Conservation (phyloP, 2,113 vertebrate genomes). For the Podarcis cretensis region DNA sequence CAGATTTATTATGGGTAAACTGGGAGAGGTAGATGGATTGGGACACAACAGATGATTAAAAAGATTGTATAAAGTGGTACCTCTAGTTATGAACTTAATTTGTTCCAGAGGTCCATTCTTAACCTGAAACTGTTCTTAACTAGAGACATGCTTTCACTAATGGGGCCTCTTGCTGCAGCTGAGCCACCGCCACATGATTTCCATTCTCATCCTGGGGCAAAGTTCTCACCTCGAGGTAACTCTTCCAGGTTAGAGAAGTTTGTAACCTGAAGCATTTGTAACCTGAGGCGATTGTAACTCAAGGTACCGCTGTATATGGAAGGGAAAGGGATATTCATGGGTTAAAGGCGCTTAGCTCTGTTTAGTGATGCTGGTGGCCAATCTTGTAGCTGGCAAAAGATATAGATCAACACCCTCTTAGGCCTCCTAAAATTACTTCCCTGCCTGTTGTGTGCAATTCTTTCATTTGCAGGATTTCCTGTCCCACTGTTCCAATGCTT, state of each 20-base stretch:
- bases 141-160: too few relatives aligned
- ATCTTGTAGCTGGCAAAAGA: not conserved
- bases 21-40: not conserved
- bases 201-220: too few relatives aligned
- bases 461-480: not conserved
- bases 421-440: not conserved
- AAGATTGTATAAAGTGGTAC: too few relatives aligned
- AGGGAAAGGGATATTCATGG: not conserved
- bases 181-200: too few relatives aligned
- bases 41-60: not conserved
- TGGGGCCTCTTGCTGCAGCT: too few relatives aligned
- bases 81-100: too few relatives aligned
- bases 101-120: too few relatives aligned
- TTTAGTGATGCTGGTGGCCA: not conserved
- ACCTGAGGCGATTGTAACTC: too few relatives aligned
- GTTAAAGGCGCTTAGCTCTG: not conserved
- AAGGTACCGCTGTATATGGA: not conserved
- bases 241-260: too few relatives aligned
- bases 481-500: not conserved
- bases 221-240: too few relatives aligned
- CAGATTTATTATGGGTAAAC: not conserved
- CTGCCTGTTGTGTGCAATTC: not conserved
- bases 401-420: not conserved
- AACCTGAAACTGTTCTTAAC: too few relatives aligned
- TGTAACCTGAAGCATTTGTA: too few relatives aligned